Evolutionary conservation across 2,113 vertebrate species (phyloP).

Genomic region (Elachura formosa): DNA sequence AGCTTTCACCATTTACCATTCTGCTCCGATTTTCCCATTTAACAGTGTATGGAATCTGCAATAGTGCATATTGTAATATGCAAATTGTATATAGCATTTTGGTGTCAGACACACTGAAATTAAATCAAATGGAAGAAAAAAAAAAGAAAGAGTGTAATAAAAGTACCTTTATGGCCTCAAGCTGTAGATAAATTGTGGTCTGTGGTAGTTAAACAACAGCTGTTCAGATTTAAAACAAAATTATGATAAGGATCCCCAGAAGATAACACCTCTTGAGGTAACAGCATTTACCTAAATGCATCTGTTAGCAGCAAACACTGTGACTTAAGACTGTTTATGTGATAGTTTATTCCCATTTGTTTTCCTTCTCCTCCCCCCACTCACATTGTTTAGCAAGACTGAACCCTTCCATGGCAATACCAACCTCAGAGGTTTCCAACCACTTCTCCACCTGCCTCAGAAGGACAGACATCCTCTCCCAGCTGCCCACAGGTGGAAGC

Average conservation of each 20-base stretch:
- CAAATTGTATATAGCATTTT: slow-evolving; percentile 69
- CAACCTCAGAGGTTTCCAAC: not conserved
- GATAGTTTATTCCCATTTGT: slow-evolving; percentile 58
- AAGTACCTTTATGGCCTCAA: slow-evolving; percentile 81
- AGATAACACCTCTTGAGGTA: slow-evolving; percentile 82
- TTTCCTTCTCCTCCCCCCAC: not conserved
- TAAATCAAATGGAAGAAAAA: slow-evolving; percentile 78
- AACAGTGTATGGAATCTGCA: slow-evolving; percentile 56
- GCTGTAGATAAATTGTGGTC: slow-evolving; percentile 89
- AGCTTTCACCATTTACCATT: slow-evolving; percentile 66
- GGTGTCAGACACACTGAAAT: slow-evolving; percentile 75
- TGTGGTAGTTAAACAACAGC: slow-evolving; percentile 94
- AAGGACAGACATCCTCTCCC: slow-evolving; percentile 10
- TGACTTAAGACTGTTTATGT: slow-evolving; percentile 58
- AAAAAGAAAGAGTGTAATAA: slow-evolving; percentile 72
- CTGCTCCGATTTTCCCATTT: slow-evolving; percentile 59
- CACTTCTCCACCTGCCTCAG: not conserved
- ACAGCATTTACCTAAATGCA: slow-evolving; percentile 81
- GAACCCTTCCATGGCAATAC: not conserved
- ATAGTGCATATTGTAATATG: slow-evolving; percentile 74
- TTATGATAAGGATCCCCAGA: slow-evolving; percentile 88
- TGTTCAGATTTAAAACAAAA: slow-evolving; percentile 92
- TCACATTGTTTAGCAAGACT: not conserved
- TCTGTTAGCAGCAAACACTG: slow-evolving; percentile 69
- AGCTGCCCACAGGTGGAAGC: not conserved